Conservation (phyloP, 2,888 invertebrate genomes). For the Chorisops tibialis region DNA sequence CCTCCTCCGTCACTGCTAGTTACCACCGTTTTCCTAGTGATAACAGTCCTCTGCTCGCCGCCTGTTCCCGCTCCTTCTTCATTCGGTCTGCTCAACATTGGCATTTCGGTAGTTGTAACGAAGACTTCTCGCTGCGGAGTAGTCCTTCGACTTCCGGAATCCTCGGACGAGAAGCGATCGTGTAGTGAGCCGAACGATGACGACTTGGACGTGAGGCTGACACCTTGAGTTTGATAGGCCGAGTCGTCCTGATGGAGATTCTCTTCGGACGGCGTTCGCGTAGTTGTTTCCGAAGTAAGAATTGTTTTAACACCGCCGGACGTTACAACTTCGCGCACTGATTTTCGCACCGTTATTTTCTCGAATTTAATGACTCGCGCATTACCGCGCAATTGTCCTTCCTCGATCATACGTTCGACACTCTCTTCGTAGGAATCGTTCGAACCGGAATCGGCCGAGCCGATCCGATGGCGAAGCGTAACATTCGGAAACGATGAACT, state of each 20-base stretch:
- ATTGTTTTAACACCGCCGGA: conserved; percentile 45
- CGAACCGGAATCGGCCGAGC: conserved; percentile 28
- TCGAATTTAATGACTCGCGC: conserved; percentile 70
- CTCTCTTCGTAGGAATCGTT: conserved; percentile 53
- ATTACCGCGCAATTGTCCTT: conserved; percentile 63
- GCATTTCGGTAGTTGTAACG: not conserved
- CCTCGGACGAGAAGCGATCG: conserved; percentile 56
- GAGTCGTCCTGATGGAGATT: conserved; percentile 54
- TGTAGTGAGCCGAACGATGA: conserved; percentile 56
- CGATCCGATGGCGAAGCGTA: conserved; percentile 54
- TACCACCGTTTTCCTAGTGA: not conserved
- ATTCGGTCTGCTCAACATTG: conserved; percentile 33
- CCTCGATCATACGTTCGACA: conserved; percentile 57
- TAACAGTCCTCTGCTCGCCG: not conserved
- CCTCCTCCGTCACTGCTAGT: too few relatives aligned
- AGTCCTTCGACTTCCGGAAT: conserved; percentile 42
- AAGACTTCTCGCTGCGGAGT: conserved; percentile 39
- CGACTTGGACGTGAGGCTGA: conserved; percentile 52
- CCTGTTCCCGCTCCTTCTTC: conserved; percentile 45
- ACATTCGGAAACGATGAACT: conserved; percentile 46
- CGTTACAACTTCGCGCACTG: conserved; percentile 56
- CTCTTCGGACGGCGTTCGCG: conserved; percentile 58
- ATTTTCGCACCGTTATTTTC: conserved; percentile 64
- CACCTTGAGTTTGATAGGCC: conserved; percentile 57
- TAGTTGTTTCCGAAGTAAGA: conserved; percentile 42